Evolutionary conservation across 2,888 invertebrate species (phyloP), one percentile per base, ranked within the genome.

Genomic region (Horisme vitalbata): DNA sequence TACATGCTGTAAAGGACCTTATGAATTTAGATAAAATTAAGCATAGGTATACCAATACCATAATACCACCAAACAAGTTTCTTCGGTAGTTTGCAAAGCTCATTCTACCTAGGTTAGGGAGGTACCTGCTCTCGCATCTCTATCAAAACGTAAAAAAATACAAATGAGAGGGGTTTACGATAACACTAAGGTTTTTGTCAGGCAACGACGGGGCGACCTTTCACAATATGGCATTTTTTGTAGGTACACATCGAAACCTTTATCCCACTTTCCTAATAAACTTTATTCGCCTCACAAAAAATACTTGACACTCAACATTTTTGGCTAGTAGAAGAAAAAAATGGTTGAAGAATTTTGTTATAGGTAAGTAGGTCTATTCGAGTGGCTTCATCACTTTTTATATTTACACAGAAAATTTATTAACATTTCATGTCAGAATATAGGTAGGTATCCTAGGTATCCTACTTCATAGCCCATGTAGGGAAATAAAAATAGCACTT

Each of bases 181-280:
- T 73, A 73, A 71, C 77, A 74, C 75, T 68, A 70, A 63, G 65
- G 75, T 86, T 87, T 88, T 88, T 88, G 71, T 85, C 71, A 70
- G 81, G 79, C n/a, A n/a, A n/a, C 81, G 86, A 83, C 83, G 78
- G 76, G 71, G 75, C 81, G 83, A 84, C 84, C 81, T 86, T 81
- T 83, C 73, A 79, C 75, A 81, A 75, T 79, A 70, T 68, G 58
- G 50, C 57, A 62, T 83, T 84, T 85, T 88, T 87, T 86, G 73
- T 78, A 66, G n/a, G n/a, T n/a, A n/a, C n/a, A n/a, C n/a, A n/a
- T 71, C 62, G 28, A 76, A 78, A 81, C 82, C 79, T 79, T 83
- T 81, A 83, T 83, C 71, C 82, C 68, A 79, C 76, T 85, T 83
- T 83, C 75, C 67, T 74, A 77, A 88, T 88, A 87, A 88, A 88